Base-by-base conservation (phyloP, 2,113 vertebrate genomes). In the Platichthys flesus region DNA sequence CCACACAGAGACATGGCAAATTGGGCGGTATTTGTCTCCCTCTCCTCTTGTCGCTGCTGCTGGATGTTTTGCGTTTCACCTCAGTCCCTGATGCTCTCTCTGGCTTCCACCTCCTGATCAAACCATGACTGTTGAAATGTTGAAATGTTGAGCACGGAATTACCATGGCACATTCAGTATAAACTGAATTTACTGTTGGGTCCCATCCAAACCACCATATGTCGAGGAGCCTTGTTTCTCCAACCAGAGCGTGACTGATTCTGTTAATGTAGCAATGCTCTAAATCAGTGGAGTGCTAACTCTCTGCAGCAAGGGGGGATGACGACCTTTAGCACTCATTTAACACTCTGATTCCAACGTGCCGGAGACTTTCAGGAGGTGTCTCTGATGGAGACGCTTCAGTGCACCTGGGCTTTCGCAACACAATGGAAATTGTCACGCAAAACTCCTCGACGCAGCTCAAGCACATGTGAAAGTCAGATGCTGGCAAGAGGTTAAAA, bases 101-200 rank as follows among this genome's bases (percentile, higher is more conserved):
- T 74, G 82, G 82, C 87, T 73, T 87, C 77, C 78, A 85, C 80
- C 57, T 82, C 79, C 61, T 74, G 88, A 91, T 88, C 87, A 90
- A 86, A 82, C 84, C 58, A 13, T 57, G 47, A 21, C 13, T 62
- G 35, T 65, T 76, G 52, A 69, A 82, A 91, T 85, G n/a, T 65
- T 76, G 52, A 69, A 82, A 91, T 85, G 66, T 82, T 89, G 86
- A 91, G 55, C n/a, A 10, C 73, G 89, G 85, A 90, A 91, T 92
- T 92, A 87, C 88, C 84, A 76, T 85, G 82, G 86, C 89, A 82
- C 85, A 77, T 93, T 90, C 86, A 90, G 82, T 91, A 85, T 86
- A 89, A 92, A 92, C 91, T 68, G 83, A 93, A 91, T 93, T 91
- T 87, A 90, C 67, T 58, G 49, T 71, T 93, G 91, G 89, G 74